These are phyloP conservation scores for Brachionus calyciflorus DNA, from an alignment of 1,140 invertebrate species.

Conservation along the genomic window DNA sequence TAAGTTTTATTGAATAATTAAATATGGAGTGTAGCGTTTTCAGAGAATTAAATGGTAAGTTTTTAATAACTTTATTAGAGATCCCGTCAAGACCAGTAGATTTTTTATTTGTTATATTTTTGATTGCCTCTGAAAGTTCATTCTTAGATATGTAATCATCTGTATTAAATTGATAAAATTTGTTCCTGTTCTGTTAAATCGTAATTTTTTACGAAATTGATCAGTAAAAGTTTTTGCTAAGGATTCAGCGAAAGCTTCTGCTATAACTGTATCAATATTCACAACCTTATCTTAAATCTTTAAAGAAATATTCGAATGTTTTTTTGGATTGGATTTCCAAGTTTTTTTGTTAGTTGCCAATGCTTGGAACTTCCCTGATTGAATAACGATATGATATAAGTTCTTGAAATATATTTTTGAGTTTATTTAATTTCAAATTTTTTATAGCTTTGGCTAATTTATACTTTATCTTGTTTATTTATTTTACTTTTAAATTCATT, in stretches of 20 bases:
- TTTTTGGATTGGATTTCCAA: slow-evolving; percentile 3
- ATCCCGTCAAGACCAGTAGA: slow-evolving; percentile 21
- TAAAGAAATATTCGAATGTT: background rate
- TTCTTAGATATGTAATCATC: slow-evolving; percentile 8
- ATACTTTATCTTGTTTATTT: background rate
- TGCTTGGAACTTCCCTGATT: slow-evolving; percentile 1
- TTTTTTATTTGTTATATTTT: slow-evolving; percentile 26
- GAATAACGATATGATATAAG: background rate
- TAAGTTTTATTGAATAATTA: background rate
- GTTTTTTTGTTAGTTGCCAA: slow-evolving; percentile 5
- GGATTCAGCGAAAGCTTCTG: slow-evolving; percentile 3
- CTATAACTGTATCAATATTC: background rate
- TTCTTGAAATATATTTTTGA: background rate
- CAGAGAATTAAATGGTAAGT: background rate
- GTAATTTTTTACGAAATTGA: too few relatives aligned
- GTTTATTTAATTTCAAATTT: slow-evolving; percentile 5
- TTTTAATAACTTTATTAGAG: slow-evolving; percentile 6
- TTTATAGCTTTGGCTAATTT: background rate
- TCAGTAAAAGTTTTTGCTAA: background rate
- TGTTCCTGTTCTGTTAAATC: background rate
- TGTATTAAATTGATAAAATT: background rate
- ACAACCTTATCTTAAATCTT: background rate
- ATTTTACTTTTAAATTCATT: too few relatives aligned
- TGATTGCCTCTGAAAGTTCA: slow-evolving; percentile 22
- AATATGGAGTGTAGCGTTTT: background rate